Evolutionary conservation across 1,140 invertebrate species (phyloP).

Genomic region (Trichonephila clavata): DNA sequence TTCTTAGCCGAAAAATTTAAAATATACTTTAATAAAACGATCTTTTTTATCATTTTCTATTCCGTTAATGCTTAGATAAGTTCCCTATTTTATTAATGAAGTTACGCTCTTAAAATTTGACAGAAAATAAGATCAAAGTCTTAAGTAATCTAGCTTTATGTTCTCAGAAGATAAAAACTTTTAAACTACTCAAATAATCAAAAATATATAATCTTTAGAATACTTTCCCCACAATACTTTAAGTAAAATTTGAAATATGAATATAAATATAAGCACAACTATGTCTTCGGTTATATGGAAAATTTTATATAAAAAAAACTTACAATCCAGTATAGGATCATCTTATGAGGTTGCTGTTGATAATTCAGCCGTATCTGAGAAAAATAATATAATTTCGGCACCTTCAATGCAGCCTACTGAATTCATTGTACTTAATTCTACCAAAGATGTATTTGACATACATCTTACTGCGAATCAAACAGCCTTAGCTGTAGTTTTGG

Average conservation of each 20-base stretch:
- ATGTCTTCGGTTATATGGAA: not conserved
- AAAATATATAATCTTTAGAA: not conserved
- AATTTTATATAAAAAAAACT: conserved; percentile 2
- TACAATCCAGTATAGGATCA: not conserved
- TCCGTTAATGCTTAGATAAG: no score
- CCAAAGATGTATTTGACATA: not conserved
- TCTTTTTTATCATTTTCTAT: no score
- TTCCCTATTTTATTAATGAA: no score
- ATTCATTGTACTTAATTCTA: not conserved
- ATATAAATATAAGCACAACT: conserved; percentile 1
- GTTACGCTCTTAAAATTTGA: not conserved
- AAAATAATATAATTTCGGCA: not conserved
- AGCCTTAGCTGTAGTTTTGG: conserved; percentile 83
- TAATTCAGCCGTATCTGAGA: not conserved
- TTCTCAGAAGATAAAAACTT: not conserved
- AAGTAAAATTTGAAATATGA: not conserved
- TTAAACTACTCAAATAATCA: not conserved
- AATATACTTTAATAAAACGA: no score
- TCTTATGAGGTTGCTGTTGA: not conserved
- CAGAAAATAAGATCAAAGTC: not conserved
- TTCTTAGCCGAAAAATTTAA: no score
- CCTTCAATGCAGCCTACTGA: not conserved
- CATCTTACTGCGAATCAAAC: conserved; percentile 63
- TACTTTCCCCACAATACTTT: not conserved
- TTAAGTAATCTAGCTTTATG: no score